Conservation (phyloP, 2,113 vertebrate genomes). For the Amphiprion ocellaris region DNA sequence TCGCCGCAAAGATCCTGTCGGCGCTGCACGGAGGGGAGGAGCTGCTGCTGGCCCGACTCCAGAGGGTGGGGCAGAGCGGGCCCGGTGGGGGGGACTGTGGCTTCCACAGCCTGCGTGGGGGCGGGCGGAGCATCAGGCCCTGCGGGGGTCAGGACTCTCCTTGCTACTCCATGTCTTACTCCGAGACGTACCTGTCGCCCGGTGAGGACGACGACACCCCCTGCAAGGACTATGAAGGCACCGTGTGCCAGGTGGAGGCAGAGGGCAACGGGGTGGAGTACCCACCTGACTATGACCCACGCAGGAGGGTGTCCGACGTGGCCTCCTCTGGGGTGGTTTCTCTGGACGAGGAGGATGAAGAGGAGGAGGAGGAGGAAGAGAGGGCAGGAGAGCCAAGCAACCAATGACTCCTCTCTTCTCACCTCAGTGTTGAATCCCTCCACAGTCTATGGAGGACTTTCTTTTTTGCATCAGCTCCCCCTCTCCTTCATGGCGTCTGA, state of each 20-base stretch:
- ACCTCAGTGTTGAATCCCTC: constrained; percentile 40
- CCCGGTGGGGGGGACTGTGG: constrained; percentile 85
- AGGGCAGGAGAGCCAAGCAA: constrained; percentile 77
- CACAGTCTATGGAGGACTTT: constrained; percentile 10
- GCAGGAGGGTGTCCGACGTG: constrained; percentile 91
- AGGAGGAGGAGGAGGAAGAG: constrained; percentile 73
- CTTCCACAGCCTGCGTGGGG: constrained; percentile 88
- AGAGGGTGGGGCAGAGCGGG: constrained; percentile 85
- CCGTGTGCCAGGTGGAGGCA: constrained; percentile 71
- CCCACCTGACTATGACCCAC: constrained; percentile 74
- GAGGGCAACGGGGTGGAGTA: constrained; percentile 53
- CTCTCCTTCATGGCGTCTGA: constrained; percentile 29
- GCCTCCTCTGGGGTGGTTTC: constrained; percentile 95
- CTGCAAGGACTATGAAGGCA: constrained; percentile 89
- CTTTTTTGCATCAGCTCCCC: not conserved
- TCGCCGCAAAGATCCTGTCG: constrained; percentile 93
- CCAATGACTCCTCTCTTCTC: constrained; percentile 69
- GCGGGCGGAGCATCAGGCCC: constrained; percentile 83
- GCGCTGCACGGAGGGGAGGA: constrained; percentile 88
- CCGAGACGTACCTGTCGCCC: constrained; percentile 92
- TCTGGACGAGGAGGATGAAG: constrained; percentile 91
- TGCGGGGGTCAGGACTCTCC: constrained; percentile 86
- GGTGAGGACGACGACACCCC: constrained; percentile 89
- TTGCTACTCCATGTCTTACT: constrained; percentile 89
- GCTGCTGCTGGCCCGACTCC: constrained; percentile 89